phyloP scores from a whole-genome alignment of 2,113 vertebrate genomes.

The Euleptes europaea region DNA sequence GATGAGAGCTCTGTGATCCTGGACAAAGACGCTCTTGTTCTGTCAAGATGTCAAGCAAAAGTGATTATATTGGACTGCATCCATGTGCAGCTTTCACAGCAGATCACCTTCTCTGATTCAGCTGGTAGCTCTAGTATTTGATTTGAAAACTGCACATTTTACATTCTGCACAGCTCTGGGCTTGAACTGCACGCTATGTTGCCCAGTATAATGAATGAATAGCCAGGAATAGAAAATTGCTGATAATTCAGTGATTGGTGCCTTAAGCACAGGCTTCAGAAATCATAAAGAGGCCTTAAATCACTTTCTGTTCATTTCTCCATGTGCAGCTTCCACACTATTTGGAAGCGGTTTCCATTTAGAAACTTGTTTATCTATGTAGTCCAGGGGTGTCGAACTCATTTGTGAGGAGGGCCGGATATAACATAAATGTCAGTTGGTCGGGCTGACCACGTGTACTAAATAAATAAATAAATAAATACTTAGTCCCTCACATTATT shows the following conservation, averaged over 20 bases:
- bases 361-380: not conserved
- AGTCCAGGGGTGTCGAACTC: too few species aligned
- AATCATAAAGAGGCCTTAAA: not conserved
- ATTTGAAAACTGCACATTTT: not conserved
- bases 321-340: not conserved
- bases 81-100: not conserved
- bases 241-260: not conserved
- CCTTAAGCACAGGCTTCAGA: not conserved
- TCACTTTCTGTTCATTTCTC: not conserved
- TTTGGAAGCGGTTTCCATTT: not conserved
- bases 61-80: not conserved
- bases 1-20: not conserved
- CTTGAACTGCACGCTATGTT: not conserved
- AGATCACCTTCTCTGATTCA: not conserved
- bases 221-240: not conserved
- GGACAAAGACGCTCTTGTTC: not conserved
- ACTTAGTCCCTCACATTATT: too few species aligned
- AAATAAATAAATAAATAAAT: too few species aligned
- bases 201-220: not conserved
- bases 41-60: not conserved
- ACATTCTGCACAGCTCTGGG: not conserved
- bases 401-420: too few species aligned
- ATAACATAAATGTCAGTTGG: too few species aligned
- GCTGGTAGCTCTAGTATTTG: not conserved
- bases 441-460: too few species aligned